Evolutionary conservation across 2,888 invertebrate genomes (phyloP).

Genomic region (Mylabris sibirica): DNA sequence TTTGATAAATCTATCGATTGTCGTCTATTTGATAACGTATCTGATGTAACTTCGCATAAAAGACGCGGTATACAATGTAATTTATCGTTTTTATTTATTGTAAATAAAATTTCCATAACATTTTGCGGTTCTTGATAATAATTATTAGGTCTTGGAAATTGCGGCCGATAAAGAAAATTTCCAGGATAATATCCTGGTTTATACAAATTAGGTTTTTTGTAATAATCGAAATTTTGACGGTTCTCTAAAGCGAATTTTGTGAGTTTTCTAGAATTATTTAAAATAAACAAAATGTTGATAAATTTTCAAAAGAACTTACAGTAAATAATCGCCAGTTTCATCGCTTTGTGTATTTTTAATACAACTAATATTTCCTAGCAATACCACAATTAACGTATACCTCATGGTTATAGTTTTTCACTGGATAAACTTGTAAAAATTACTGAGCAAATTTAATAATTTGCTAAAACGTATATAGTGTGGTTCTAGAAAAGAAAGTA

Average conservation of each 20-base stretch:
- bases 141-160: constrained; percentile 16
- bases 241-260: constrained; percentile 37
- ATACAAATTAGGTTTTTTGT: constrained; percentile 23
- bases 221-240: constrained; percentile 31
- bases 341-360: constrained; percentile 15
- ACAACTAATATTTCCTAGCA: constrained; percentile 6
- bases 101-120: constrained; percentile 64
- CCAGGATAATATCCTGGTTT: constrained; percentile 26
- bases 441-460: constrained; percentile 20
- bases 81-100: constrained; percentile 76
- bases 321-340: constrained; percentile 31
- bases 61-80: constrained; percentile 81
- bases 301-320: constrained; percentile 33
- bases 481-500: constrained; percentile 45
- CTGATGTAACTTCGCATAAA: constrained; percentile 78
- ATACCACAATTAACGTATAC: constrained; percentile 19
- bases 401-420: constrained; percentile 14
- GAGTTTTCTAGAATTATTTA: constrained; percentile 36
- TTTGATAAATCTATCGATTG: constrained; percentile 42
- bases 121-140: constrained; percentile 22
- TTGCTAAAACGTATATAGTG: constrained; percentile 23
- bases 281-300: background rate
- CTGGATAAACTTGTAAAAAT: constrained; percentile 19
- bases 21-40: constrained; percentile 55
- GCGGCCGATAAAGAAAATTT: constrained; percentile 26